These are phyloP conservation scores for Drosophila nigritarsus DNA, from an alignment of 2,888 invertebrate genomes.

Conservation along the genomic window DNA sequence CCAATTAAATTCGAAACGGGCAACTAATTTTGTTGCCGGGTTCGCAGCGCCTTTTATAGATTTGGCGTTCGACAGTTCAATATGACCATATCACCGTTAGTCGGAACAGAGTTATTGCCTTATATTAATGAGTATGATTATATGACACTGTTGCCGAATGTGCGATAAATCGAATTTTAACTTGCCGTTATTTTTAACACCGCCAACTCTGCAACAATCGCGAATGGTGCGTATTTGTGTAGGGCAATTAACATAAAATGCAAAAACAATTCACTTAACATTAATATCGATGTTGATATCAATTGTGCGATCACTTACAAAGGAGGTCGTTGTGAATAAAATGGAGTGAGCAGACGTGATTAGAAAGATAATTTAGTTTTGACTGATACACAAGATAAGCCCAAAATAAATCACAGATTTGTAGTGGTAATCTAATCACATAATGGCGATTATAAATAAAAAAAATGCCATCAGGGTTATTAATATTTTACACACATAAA, in stretches of 20 bases:
- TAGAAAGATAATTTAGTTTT: no score
- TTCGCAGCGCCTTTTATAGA: conserved; percentile 76
- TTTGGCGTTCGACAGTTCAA: conserved; percentile 51
- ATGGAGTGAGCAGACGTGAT: no score
- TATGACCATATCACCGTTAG: conserved; percentile 38
- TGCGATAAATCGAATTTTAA: conserved; percentile 55
- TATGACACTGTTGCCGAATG: conserved; percentile 61
- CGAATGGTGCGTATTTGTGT: conserved; percentile 1
- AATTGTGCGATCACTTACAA: no score
- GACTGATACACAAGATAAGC: no score
- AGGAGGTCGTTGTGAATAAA: no score
- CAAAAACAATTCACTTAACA: conserved; percentile 35
- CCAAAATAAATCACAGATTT: neutral
- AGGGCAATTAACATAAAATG: conserved; percentile 52
- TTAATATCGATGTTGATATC: no score
- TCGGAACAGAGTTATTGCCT: conserved; percentile 54
- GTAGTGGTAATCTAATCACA: neutral
- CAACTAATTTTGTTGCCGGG: conserved; percentile 68
- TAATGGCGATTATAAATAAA: neutral
- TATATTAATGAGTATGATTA: conserved; percentile 66
- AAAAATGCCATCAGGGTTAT: no score
- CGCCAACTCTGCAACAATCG: neutral
- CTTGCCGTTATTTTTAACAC: conserved; percentile 65
- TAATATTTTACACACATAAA: no score
- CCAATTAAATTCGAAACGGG: conserved; percentile 65